Evolutionary conservation across 2,113 vertebrate genomes (phyloP).

Genomic region (Struthio camelus): DNA sequence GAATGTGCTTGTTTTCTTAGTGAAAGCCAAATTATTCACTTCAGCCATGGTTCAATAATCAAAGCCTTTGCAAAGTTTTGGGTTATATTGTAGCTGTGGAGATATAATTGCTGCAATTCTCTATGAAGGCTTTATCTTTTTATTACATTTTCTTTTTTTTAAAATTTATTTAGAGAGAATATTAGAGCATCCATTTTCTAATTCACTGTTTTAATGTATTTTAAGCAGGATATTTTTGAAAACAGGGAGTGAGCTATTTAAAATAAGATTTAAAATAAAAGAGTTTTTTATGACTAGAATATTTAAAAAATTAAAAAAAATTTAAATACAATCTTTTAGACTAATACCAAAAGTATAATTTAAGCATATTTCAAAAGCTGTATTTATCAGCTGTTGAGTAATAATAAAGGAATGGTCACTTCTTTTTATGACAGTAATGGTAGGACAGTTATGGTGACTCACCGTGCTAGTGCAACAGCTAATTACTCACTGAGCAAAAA

Average conservation of each 20-base stretch:
- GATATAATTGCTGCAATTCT: constrained; percentile 83
- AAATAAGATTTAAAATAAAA: neutral
- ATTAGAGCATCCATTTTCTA: constrained; percentile 69
- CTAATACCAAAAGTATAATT: neutral
- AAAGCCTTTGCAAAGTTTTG: constrained; percentile 87
- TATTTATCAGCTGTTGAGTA: neutral
- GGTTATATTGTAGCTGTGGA: constrained; percentile 84
- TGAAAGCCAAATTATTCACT: constrained; percentile 93
- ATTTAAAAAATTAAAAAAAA: neutral
- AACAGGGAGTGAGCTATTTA: neutral
- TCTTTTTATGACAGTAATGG: neutral
- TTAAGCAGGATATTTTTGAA: neutral
- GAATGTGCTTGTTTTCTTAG: constrained; percentile 93
- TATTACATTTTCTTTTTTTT: constrained; percentile 73
- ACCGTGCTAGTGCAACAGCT: neutral
- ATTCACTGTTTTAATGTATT: constrained; percentile 9
- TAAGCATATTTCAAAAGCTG: neutral
- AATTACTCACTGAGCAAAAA: neutral
- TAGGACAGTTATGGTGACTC: neutral
- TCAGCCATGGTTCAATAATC: constrained; percentile 91
- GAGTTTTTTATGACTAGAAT: neutral
- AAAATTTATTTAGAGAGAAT: constrained; percentile 67
- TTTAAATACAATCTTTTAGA: neutral
- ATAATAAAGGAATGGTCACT: neutral
- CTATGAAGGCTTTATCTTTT: constrained; percentile 77